Evolutionary conservation across 1,140 invertebrate genomes (phyloP), one percentile per base, ranked within the genome.

Genomic region (Drosophila orosa): DNA sequence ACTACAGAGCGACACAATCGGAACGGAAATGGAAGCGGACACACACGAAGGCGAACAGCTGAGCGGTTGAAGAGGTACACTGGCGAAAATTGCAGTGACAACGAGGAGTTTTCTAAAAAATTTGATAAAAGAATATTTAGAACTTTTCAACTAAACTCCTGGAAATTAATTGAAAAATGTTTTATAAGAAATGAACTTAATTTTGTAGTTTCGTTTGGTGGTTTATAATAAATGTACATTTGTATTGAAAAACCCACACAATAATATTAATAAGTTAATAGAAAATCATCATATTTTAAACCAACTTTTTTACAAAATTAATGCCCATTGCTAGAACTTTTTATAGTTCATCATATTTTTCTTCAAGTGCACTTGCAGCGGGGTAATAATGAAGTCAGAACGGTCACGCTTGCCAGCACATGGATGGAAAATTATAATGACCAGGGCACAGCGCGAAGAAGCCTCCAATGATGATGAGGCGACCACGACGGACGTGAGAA

Each of bases 321-420:
- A n/a, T n/a, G n/a, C n/a, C n/a, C n/a, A 37, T 37, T 37, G 5
- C 15, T 37, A 37, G 4, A 25, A 47, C 44, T 12, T 22, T 22
- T 10, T 12, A 12, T 42, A 8, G 1, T 24, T 15, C 8, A 10
- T 22, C 7, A 44, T 5, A 13, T 29, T 8, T 50, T 52, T 55
- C 19, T 55, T 12, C 5, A 5, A 63, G 58, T 31, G 39, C 17
- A 24, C 15, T 66, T 66, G 57, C 42, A 22, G 19, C 5, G 35
- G 50, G 42, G 59, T 33, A 22, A 78, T 78, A 85, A 87, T 86
- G 79, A 86, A 82, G 82, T 86, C 82, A 83, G 86, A 86, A 87
- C 65, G 79, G 82, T 86, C 82, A 86, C 82, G 82, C 66, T 86
- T 79, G 82, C 75, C 48, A 76, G 83, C 83, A 82, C 79, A 79